phyloP scores from a whole-genome alignment of 2,888 invertebrate genomes.

The Ceramica pisi region DNA sequence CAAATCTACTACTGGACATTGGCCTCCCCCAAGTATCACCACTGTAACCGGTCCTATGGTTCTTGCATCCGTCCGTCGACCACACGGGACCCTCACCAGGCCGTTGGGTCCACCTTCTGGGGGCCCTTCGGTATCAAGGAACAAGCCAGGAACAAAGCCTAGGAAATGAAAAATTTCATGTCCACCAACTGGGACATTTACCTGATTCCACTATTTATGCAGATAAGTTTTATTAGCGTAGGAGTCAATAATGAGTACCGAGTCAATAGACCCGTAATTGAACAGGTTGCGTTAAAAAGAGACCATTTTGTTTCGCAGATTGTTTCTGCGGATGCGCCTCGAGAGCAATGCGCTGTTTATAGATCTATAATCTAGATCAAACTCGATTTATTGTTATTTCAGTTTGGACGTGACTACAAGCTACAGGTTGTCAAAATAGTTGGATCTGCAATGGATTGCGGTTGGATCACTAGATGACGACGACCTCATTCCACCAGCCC shows the following conservation, averaged over 20 bases:
- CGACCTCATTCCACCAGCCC: no score
- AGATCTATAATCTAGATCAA: conserved; percentile 59
- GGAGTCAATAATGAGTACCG: conserved; percentile 15
- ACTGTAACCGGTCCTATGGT: no score
- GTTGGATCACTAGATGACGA: no score
- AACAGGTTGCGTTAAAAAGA: conserved; percentile 29
- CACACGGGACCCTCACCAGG: no score
- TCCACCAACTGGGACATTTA: conserved; percentile 12
- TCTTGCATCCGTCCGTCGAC: no score
- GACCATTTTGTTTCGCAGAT: conserved; percentile 12
- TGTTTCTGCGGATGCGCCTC: conserved; percentile 35
- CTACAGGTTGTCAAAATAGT: conserved; percentile 14
- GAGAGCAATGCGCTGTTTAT: conserved; percentile 64
- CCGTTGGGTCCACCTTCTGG: no score
- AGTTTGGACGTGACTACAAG: conserved; percentile 42
- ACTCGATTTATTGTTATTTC: conserved; percentile 55
- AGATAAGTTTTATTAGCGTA: conserved; percentile 11
- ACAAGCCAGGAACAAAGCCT: background rate
- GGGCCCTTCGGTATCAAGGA: no score
- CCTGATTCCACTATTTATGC: conserved; percentile 9
- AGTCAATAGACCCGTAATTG: conserved; percentile 47
- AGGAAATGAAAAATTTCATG: background rate
- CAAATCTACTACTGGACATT: no score
- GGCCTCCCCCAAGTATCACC: no score
- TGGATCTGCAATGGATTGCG: no score